These are phyloP conservation scores for Sandelia bainsii DNA, from an alignment of 2,797 vertebrate species.

Conservation along the genomic window DNA sequence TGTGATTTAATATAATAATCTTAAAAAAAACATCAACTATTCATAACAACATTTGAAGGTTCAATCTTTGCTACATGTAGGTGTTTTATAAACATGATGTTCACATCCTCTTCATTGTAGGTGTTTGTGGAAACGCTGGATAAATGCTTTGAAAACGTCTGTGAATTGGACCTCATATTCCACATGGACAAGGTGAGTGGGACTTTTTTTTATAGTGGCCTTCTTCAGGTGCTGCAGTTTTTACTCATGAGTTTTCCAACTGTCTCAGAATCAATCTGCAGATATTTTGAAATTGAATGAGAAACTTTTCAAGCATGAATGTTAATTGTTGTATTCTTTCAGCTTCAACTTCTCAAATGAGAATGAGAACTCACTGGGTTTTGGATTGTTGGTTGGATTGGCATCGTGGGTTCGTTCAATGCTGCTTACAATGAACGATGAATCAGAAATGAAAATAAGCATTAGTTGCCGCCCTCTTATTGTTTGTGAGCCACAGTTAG, in stretches of 20 bases:
- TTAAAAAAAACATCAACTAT: background rate
- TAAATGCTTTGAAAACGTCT: slow-evolving; percentile 99
- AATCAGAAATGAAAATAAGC: background rate
- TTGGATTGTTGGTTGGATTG: background rate
- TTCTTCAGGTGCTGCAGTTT: background rate
- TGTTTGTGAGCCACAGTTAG: background rate
- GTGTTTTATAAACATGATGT: background rate
- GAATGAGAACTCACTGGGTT: background rate
- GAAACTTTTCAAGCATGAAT: background rate
- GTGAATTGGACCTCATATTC: slow-evolving; percentile 98
- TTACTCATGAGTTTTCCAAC: no score
- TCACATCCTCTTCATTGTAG: slow-evolving; percentile 68
- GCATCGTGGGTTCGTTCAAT: background rate
- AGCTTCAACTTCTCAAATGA: background rate
- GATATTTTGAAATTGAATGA: background rate
- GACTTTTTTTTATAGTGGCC: background rate
- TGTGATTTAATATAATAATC: background rate
- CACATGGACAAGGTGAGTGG: slow-evolving; percentile 95
- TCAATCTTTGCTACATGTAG: background rate
- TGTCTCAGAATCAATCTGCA: accelerated
- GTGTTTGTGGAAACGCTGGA: slow-evolving; percentile 99
- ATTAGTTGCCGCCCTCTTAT: background rate
- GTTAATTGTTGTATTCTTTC: background rate
- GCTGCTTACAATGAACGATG: background rate
- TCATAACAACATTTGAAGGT: background rate